A percentile compares a stretch with the other conserved stretches of the same genome.
Evolutionary conservation across 2,113 vertebrate species (phyloP).

Genomic region (Callopanchax toddi): DNA sequence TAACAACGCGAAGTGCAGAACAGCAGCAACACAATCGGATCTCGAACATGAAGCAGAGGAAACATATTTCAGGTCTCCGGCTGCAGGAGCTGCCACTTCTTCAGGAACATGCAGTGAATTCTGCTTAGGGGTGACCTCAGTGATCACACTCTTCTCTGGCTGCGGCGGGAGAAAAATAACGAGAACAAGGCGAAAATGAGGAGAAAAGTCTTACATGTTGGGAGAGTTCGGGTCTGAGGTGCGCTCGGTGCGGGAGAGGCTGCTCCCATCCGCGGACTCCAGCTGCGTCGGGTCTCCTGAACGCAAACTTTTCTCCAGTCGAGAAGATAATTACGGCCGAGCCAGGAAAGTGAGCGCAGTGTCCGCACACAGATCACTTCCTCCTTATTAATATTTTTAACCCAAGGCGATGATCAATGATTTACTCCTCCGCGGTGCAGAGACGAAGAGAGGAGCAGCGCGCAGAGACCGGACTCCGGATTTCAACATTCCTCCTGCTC

Average conservation of each 20-base stretch:
- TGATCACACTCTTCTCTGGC: conserved; percentile 19
- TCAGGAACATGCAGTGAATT: conserved; percentile 15
- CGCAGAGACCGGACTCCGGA: conserved; percentile 27
- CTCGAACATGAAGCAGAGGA: background rate
- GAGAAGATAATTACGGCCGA: background rate
- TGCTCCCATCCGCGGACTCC: conserved; percentile 64
- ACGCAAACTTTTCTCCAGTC: conserved; percentile 69
- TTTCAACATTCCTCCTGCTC: conserved; percentile 64
- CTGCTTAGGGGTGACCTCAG: conserved; percentile 52
- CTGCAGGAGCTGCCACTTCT: conserved; percentile 23
- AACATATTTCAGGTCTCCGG: conserved; percentile 2
- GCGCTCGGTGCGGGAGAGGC: conserved; percentile 31
- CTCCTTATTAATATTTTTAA: conserved; percentile 26
- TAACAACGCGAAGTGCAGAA: background rate
- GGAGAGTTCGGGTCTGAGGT: conserved; percentile 40
- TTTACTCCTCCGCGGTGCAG: conserved; percentile 25
- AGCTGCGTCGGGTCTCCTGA: conserved; percentile 36
- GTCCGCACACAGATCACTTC: conserved; percentile 29
- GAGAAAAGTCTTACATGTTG: conserved; percentile 63
- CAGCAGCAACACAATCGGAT: too few species aligned
- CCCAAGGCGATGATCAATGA: conserved; percentile 25
- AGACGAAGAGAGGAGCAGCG: conserved; percentile 17
- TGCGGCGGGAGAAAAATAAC: conserved; percentile 49
- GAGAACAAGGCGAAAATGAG: background rate
- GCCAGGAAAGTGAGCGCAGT: conserved; percentile 17